Evolutionary conservation across 30 jellyfish, hydroid and myxozoan genomes (phyloP), one percentile per base, ranked within the genome.

Genomic region (Hydractinia symbiolongicarpus): DNA sequence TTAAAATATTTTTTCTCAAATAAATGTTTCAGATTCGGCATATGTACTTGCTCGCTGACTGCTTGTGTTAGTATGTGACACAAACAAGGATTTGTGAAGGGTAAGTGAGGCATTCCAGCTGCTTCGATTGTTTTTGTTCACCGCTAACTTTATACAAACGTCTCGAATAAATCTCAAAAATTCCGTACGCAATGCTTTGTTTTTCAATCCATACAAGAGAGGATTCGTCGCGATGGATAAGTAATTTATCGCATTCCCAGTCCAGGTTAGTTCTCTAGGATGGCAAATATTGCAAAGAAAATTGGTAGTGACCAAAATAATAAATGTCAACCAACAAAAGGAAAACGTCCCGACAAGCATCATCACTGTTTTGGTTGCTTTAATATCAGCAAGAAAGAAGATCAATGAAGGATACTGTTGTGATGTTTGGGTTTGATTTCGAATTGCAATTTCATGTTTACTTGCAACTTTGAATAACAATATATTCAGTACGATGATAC

Each of bases 331-430:
- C 84, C 84, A 77, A 52, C 84, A 52, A 49, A 77, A 20, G 13
- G 56, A 17, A 40, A 77, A 77, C 10, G 56, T 11, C n/a, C 82
- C 82, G 20, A 77, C 84, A 11, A 77, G 53, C 14, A 77, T 1
- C 51, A 77, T 9, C 2, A 77, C 68, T 14, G 78, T 53, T 77
- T 77, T 77, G 19, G 84, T 81, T 10, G 84, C 84, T 77, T 77
- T 77, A 0, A 77, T 40, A 40, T 77, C 4, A 6, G 21, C 49
- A 6, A 53, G 49, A 30, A 8, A 16, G 21, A 40, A 16, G 52
- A 78, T 0, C 49, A 13, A 8, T 51, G 82, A 9, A 55, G 40
- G 30, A 13, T 52, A 1, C 14, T 49, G 19, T 13, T 20, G 78
- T 10, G 19, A 13, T 67, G 78, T 13, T 10, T 49, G 52, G 11